Base-by-base conservation (phyloP, 2,113 vertebrate genomes). In the Campylorhamphus procurvoides region DNA sequence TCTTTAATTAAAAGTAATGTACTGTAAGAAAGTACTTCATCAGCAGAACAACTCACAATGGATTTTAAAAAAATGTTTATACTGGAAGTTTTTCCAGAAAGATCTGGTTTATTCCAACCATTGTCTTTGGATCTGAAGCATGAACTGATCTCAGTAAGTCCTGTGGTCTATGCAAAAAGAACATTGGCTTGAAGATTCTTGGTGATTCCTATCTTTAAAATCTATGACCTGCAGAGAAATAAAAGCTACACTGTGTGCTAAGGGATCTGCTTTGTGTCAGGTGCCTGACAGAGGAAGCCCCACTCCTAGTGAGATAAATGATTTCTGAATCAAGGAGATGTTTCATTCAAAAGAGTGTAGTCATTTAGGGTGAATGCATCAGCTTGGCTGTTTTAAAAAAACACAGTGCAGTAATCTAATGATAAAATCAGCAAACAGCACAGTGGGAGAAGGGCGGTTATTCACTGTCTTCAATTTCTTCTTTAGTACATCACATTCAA, bases 81-180 rank as follows among this genome's bases (percentile, higher is more conserved):
- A 58, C 55, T 96, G 81, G 89, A 96, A 89, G 23, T 9, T 91
- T 79, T 93, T 96, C 75, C 89, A 91, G 67, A 93, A 94, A 91
- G 80, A 83, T 76, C 35, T 66, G 29, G 64, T 94, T 76, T 76
- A 85, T 91, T 96, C 85, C 93, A 95, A 42, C 68, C 88, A 95
- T 93, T 96, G 94, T 90, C 78, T 90, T 80, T 86, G 72, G 55
- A 88, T 59, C 55, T 92, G 79, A 86, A 50, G 35, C 50, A 74
- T 49, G 37, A 95, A 79, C 79, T 93, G 63, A 87, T 87, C 81
- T 94, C 89, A 89, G 31, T 86, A 84, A 80, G 55, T 55, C n/a
- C 42, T 63, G 63, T 28, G n/a, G 53, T 56, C 84, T 22, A n/a
- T 62, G 39, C 29, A 76, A 87, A 93, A 94, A 90, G 47, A 71